phyloP scores from a whole-genome alignment of 1,140 invertebrate species.

The Carposina sasakii region DNA sequence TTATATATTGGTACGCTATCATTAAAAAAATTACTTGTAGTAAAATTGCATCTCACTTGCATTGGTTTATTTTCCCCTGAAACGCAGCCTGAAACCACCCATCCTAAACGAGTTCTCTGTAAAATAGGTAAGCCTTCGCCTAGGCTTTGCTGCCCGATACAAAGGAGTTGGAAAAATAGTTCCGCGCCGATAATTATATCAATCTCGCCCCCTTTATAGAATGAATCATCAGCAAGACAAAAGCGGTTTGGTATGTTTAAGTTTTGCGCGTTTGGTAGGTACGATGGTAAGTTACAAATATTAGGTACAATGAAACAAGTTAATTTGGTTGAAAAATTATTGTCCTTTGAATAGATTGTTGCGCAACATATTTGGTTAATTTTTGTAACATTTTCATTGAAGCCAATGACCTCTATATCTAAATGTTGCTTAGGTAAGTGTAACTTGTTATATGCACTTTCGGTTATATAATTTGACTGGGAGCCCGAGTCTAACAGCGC shows the following conservation, averaged over 20 bases:
- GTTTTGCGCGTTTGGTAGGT: neutral
- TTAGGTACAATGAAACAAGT: constrained; percentile 3
- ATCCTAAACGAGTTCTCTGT: neutral
- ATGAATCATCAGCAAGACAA: neutral
- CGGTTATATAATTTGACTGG: constrained; percentile 3
- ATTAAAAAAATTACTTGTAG: neutral
- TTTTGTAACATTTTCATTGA: constrained; percentile 3
- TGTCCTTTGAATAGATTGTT: neutral
- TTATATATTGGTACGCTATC: too few relatives aligned
- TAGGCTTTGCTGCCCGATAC: neutral
- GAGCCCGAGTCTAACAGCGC: constrained; percentile 2
- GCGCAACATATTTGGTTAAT: neutral
- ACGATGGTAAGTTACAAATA: neutral
- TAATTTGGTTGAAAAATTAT: neutral
- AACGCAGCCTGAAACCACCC: neutral
- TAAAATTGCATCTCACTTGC: neutral
- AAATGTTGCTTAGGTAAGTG: neutral
- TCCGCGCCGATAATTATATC: constrained; percentile 3
- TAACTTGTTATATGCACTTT: neutral
- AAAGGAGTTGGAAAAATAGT: neutral
- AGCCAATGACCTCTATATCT: constrained; percentile 1
- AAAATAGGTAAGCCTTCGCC: constrained; percentile 1
- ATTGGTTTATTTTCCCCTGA: neutral
- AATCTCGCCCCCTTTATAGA: neutral
- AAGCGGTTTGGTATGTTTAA: constrained; percentile 3